Percentiles rank a stretch among this genome's conserved stretches.
These are phyloP conservation scores for Champsocephalus esox DNA, from an alignment of 2,797 vertebrate genomes.

Conservation along the genomic window DNA sequence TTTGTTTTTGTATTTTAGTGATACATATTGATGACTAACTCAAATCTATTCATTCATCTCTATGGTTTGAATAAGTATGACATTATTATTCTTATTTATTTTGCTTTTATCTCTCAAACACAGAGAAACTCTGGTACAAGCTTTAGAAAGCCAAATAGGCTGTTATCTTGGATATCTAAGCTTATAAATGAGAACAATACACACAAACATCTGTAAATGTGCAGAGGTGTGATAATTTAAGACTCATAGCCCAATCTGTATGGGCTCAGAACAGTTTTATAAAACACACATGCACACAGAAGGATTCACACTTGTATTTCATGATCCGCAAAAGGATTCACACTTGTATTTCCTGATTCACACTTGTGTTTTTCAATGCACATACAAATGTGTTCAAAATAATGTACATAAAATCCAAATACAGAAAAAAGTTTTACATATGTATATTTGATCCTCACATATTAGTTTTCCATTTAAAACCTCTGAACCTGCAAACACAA, in stretches of 20 bases:
- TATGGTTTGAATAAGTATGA: neutral
- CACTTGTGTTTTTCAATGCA: too few relatives aligned
- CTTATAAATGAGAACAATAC: neutral
- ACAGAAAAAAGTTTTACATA: too few relatives aligned
- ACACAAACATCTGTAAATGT: constrained; percentile 9
- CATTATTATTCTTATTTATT: neutral
- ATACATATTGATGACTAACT: neutral
- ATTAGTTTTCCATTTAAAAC: too few relatives aligned
- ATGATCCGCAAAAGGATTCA: too few relatives aligned
- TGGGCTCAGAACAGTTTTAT: too few relatives aligned
- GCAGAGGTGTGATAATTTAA: constrained; percentile 1
- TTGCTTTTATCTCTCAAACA: neutral
- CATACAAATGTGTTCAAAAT: too few relatives aligned
- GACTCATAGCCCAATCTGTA: neutral
- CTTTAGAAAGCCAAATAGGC: neutral
- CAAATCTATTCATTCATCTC: neutral
- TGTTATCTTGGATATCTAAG: neutral
- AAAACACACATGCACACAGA: too few relatives aligned
- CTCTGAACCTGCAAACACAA: too few relatives aligned
- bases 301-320: too few relatives aligned
- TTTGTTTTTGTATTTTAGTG: neutral
- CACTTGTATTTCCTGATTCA: too few relatives aligned
- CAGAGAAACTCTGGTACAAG: neutral
- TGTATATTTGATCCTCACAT: too few relatives aligned
- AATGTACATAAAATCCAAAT: too few relatives aligned